Base-by-base conservation (phyloP, 2,888 invertebrate genomes). In the Anaspis maculata region DNA sequence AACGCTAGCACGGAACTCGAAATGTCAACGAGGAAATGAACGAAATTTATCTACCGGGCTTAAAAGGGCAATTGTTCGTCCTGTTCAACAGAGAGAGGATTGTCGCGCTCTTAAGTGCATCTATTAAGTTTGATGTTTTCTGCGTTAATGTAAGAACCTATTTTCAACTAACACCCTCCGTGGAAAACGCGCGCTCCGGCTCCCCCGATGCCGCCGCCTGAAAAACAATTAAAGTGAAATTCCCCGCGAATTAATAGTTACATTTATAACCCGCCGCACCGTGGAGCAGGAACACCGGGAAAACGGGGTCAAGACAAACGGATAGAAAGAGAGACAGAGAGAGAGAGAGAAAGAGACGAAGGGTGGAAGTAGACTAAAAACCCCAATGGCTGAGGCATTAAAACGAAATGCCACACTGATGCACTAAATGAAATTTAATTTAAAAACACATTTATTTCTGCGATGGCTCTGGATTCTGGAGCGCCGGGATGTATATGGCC, bases 11-110 rank as follows among this genome's bases (percentile, higher is more conserved):
- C n/a, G n/a, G n/a, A 26, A 10, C 13, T 27, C 15, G 30, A 29
- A 39, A 39, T 39, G 39, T 34, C 39, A 39, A 32, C 34, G 32
- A 27, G 34, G 11, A 31, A 38, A 34, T 19, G 24, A 31, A 16
- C 19, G 12, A 19, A 30, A 25, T 37, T 37, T 37, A 33, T 33
- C 30, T 29, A 30, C 33, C 37, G 32, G n/a, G 19, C 16, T 37
- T 13, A 28, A 24, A 13, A 37, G 16, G 16, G 12, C 27, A 15
- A 32, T 25, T 32, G 31, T 15, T 23, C 25, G 16, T 32, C 19
- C 5, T 19, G 5, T 19, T 9, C 19, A 9, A 19, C 19, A 19
- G 9, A 19, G 9, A n/a, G n/a, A n/a, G n/a, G n/a, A n/a, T n/a
- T n/a, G n/a, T n/a, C n/a, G n/a, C n/a, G n/a, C n/a, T n/a, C n/a